Conservation (phyloP, 2,888 invertebrate species). For the Neoaliturus tenellus region DNA sequence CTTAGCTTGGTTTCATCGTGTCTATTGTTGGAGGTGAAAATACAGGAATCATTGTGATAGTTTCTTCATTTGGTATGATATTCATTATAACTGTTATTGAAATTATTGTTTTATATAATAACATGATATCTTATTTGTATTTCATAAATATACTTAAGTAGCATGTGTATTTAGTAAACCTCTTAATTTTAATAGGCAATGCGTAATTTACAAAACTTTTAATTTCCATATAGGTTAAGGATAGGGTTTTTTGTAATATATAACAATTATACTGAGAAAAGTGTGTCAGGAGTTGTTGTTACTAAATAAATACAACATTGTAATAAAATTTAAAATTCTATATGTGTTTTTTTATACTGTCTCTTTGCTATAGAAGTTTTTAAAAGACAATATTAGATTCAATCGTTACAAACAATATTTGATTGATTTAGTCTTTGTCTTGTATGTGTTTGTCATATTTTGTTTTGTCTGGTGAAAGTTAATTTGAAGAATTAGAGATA, state of each 20-base stretch:
- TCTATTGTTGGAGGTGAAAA: constrained; percentile 54
- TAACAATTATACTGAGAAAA: constrained; percentile 21
- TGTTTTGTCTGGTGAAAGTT: too few relatives aligned
- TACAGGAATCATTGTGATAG: constrained; percentile 48
- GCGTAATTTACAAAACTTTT: constrained; percentile 21
- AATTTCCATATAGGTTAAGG: constrained; percentile 52
- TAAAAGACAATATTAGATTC: too few relatives aligned
- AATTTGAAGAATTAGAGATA: too few relatives aligned
- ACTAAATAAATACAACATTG: constrained; percentile 54
- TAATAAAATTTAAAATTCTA: constrained; percentile 37
- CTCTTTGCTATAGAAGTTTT: neutral
- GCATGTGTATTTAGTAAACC: constrained; percentile 38
- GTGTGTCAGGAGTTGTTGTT: constrained; percentile 51
- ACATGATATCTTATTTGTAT: constrained; percentile 42
- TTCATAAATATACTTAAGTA: constrained; percentile 43
- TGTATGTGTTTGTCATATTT: too few relatives aligned
- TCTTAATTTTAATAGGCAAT: constrained; percentile 30
- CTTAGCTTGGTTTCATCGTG: constrained; percentile 47
- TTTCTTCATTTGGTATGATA: constrained; percentile 41
- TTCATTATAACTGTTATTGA: constrained; percentile 45
- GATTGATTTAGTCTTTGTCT: too few relatives aligned
- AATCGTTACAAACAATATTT: too few relatives aligned
- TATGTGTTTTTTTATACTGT: neutral
- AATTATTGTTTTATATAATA: constrained; percentile 41
- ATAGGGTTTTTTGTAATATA: constrained; percentile 51